Evolutionary conservation across 2,797 vertebrate genomes (phyloP).

Genomic region (Esox lucius): DNA sequence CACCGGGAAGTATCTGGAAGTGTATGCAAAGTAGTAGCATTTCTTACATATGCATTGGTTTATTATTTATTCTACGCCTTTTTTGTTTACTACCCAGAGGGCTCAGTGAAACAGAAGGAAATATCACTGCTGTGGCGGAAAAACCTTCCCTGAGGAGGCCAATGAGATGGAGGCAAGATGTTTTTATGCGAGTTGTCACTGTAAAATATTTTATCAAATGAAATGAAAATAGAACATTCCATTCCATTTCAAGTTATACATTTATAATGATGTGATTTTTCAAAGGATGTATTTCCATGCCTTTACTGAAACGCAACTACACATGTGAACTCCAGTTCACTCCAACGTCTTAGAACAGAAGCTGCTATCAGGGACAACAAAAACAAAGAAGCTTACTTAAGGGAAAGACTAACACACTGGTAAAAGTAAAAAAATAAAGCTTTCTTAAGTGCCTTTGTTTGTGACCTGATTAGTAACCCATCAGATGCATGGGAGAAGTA

Average conservation of each 20-base stretch:
- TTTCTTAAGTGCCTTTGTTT: too few species aligned
- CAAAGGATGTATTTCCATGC: background rate
- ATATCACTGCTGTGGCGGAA: background rate
- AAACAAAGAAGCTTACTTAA: too few species aligned
- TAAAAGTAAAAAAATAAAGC: too few species aligned
- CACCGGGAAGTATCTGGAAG: background rate
- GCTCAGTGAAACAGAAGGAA: background rate
- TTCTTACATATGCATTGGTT: background rate
- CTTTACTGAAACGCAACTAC: background rate
- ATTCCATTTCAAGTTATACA: constrained; percentile 5
- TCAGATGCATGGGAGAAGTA: constrained; percentile 5
- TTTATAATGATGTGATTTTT: background rate
- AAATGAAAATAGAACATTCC: background rate
- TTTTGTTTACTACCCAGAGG: background rate
- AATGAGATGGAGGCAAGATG: constrained; percentile 32
- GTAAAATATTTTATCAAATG: background rate
- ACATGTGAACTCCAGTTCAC: too few species aligned
- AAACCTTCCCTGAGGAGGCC: background rate
- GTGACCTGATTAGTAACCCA: too few species aligned
- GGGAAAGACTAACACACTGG: too few species aligned
- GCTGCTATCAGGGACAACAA: too few species aligned
- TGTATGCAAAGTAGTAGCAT: background rate
- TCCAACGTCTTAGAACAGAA: too few species aligned
- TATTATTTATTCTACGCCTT: constrained; percentile 14
- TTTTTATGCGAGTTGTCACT: constrained; percentile 8